Conservation (phyloP, 2,888 invertebrate genomes). For the Lingula anatina region DNA sequence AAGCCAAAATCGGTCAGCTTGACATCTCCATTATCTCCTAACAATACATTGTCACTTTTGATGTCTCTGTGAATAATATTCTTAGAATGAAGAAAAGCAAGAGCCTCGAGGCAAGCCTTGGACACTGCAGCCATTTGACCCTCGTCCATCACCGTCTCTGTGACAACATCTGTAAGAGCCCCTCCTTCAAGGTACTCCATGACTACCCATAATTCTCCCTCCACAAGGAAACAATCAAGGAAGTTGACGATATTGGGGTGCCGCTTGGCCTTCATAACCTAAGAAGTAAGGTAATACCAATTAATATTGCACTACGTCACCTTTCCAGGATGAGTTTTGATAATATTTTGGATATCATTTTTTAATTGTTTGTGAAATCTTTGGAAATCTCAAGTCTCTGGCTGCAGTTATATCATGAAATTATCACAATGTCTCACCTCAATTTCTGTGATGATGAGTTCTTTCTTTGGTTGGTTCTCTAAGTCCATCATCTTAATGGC, state of each 20-base stretch:
- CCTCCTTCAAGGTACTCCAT: constrained; percentile 88
- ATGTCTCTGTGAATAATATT: constrained; percentile 67
- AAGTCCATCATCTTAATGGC: constrained; percentile 96
- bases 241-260: constrained; percentile 96
- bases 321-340: too few species aligned
- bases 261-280: constrained; percentile 57
- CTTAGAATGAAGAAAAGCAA: constrained; percentile 88
- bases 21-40: constrained; percentile 80
- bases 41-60: constrained; percentile 92
- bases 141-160: constrained; percentile 94
- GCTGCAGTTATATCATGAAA: background rate
- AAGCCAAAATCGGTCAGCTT: constrained; percentile 83
- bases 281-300: background rate
- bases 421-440: too few species aligned
- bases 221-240: constrained; percentile 84
- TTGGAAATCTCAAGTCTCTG: background rate
- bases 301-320: too few species aligned
- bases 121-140: constrained; percentile 94
- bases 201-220: constrained; percentile 90
- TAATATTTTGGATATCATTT: constrained; percentile 77
- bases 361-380: too few species aligned
- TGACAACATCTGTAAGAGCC: constrained; percentile 93
- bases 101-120: constrained; percentile 79
- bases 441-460: constrained; percentile 92
- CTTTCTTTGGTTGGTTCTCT: constrained; percentile 90